Evolutionary conservation across 2,888 invertebrate species (phyloP), one percentile per base, ranked within the genome.

Genomic region (Odontocerum albicorne): DNA sequence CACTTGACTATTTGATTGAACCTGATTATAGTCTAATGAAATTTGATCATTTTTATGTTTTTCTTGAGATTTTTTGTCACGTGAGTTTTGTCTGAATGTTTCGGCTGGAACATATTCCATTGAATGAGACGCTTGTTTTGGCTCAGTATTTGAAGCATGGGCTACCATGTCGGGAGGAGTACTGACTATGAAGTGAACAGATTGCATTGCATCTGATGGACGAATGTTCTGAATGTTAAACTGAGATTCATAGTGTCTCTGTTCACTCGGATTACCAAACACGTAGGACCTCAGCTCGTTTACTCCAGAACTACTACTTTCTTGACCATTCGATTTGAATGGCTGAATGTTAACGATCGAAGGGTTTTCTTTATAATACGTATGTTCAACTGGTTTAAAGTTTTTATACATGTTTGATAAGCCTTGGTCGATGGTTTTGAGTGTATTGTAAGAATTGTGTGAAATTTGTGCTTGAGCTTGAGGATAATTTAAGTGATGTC

Each of bases 301-400:
- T 13, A 27, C 43, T 12, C 21, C 32, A 7, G 39, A 7, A 33
- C 32, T 55, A n/a, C 44, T 35, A 27, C 40, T 50, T 1, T 32
- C 50, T 38, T 43, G 38, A 12, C 20, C n/a, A 32, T 59, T 57
- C 6, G 49, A 32, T 38, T 59, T 57, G 1, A 40, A 35, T 3
- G 56, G 42, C 27, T 57, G 57, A 17, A 55, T 31, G 19, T 51
- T 57, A 19, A 53, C 55, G 38, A 55, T 22, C 4, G 57, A 38
- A 43, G 51, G 51, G 40, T 58, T 61, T 8, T 77, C 76, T 65
- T 74, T 75, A 51, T 73, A 74, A 64, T 70, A 74, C 2, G 73
- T 62, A 62, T 77, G 76, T 32, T 72, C 67, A 3, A 73, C 62
- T 12, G 74, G 72, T 50, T 72, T 69, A 46, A 70, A 71, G 52